These are phyloP conservation scores for Tympanuchus pallidicinctus DNA, from an alignment of 2,113 vertebrate genomes.

Conservation along the genomic window DNA sequence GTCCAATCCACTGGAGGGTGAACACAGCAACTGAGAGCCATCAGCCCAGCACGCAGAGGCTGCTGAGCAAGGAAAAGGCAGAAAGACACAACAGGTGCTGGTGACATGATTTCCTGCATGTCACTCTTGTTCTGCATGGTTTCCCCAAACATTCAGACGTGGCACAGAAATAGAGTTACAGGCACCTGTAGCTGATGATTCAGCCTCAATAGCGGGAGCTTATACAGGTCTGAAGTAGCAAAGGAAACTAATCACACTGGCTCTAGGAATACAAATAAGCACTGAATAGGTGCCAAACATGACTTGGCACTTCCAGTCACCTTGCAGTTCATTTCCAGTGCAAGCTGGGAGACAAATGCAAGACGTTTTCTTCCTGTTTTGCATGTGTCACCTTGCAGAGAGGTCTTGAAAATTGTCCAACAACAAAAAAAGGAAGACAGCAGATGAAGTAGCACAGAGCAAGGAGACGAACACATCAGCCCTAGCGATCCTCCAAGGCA, in stretches of 20 bases:
- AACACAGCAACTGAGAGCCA: neutral
- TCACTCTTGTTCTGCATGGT: neutral
- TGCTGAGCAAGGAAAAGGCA: conserved; percentile 32
- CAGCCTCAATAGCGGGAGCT: conserved; percentile 62
- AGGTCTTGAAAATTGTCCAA: conserved; percentile 10
- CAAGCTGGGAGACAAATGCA: conserved; percentile 45
- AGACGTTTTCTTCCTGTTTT: neutral
- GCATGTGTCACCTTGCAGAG: neutral
- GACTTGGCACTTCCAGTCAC: conserved; percentile 73
- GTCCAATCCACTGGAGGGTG: conserved; percentile 30
- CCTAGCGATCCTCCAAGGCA: neutral
- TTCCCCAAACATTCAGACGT: conserved; percentile 30
- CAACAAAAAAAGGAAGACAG: neutral
- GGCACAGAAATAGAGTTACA: conserved; percentile 53
- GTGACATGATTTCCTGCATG: neutral
- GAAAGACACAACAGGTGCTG: neutral
- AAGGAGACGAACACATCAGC: neutral
- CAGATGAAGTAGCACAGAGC: neutral
- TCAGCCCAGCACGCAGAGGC: neutral
- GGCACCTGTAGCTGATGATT: conserved; percentile 77
- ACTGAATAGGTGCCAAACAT: conserved; percentile 68
- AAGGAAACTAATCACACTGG: conserved; percentile 75
- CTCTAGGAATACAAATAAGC: conserved; percentile 74
- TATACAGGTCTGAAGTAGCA: conserved; percentile 40
- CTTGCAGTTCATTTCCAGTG: conserved; percentile 55